Evolutionary conservation across 2,113 vertebrate species (phyloP).

Genomic region (Acanthochromis polyacanthus): DNA sequence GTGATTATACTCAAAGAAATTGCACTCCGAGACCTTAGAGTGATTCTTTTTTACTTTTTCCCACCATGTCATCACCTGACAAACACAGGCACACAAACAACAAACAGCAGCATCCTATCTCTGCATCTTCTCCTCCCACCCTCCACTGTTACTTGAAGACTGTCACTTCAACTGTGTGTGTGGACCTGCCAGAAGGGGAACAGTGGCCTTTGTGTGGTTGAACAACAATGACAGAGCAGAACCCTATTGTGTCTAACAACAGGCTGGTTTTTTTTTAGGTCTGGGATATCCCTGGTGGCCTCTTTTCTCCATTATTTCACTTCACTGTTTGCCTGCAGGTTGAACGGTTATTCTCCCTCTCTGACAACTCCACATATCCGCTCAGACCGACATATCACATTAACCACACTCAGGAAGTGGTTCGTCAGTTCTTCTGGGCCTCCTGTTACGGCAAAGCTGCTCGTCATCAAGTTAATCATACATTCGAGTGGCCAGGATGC

Average conservation of each 20-base stretch:
- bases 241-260: constrained; percentile 8
- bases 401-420: constrained; percentile 31
- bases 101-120: constrained; percentile 10
- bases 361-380: too few species aligned
- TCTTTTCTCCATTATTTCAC: not conserved
- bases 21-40: too few species aligned
- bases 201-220: constrained; percentile 56
- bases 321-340: not conserved
- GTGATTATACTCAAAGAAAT: too few species aligned
- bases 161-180: constrained; percentile 20
- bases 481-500: not conserved
- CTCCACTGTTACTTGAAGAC: constrained; percentile 1
- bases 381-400: too few species aligned
- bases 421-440: not conserved
- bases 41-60: too few species aligned
- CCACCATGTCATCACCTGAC: too few species aligned
- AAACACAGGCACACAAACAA: not conserved
- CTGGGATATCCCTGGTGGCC: not conserved
- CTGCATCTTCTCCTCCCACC: constrained; percentile 7
- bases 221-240: constrained; percentile 46
- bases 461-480: constrained; percentile 70
- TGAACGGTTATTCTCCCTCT: not conserved
- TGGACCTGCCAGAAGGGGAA: constrained; percentile 22
- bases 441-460: constrained; percentile 12
- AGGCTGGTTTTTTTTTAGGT: constrained; percentile 20